Conservation (phyloP, 2,888 invertebrate species). For the Plagodis pulveraria region DNA sequence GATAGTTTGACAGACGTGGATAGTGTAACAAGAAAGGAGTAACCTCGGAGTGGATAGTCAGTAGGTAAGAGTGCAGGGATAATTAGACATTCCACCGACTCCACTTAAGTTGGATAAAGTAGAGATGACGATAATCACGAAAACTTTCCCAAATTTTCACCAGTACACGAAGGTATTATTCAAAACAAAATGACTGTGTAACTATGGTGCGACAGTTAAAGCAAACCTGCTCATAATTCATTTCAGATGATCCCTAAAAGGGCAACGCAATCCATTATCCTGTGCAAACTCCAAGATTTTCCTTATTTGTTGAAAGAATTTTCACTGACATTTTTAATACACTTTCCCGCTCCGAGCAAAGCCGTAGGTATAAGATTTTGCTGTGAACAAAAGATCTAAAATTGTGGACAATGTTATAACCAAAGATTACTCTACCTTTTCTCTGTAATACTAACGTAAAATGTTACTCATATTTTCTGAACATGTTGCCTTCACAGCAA, state of each 20-base stretch:
- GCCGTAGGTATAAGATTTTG: not conserved
- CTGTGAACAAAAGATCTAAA: slow-evolving; percentile 22
- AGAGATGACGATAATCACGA: not conserved
- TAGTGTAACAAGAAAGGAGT: too few relatives aligned
- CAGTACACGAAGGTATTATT: too few relatives aligned
- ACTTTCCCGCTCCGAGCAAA: slow-evolving; percentile 19
- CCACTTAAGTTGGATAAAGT: too few relatives aligned
- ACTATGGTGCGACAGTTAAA: not conserved
- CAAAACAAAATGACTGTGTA: too few relatives aligned
- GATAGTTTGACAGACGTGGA: too few relatives aligned
- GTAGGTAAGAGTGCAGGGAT: too few relatives aligned
- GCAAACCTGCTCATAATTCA: slow-evolving; percentile 16
- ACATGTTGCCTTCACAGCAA: slow-evolving; percentile 8
- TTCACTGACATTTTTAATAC: slow-evolving; percentile 28
- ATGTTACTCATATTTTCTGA: slow-evolving; percentile 7
- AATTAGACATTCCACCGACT: too few relatives aligned
- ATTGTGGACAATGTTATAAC: slow-evolving; percentile 15
- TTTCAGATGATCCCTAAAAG: slow-evolving; percentile 18
- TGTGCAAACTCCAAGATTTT: slow-evolving; percentile 24
- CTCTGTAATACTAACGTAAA: not conserved
- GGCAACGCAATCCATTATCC: slow-evolving; percentile 27
- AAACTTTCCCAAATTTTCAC: not conserved
- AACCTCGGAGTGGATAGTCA: too few relatives aligned
- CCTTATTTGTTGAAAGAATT: slow-evolving; percentile 27
- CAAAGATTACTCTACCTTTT: not conserved